Conservation (phyloP, 2,113 vertebrate genomes). For the Noturus placidus region DNA sequence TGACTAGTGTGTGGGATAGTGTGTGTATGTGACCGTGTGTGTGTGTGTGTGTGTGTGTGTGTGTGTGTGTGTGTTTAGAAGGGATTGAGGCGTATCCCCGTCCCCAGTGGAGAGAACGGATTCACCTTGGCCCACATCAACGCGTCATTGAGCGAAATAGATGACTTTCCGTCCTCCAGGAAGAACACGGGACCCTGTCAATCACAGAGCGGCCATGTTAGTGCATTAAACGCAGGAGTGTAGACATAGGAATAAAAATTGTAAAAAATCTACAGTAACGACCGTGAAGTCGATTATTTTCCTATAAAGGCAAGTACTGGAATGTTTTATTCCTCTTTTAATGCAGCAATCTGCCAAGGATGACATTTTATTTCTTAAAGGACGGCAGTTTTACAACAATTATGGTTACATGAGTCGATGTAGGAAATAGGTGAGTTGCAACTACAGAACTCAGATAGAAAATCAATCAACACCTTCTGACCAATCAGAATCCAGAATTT, state of each 20-base stretch:
- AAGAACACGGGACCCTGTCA: conserved; percentile 89
- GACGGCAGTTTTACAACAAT: neutral
- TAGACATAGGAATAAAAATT: neutral
- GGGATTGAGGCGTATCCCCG: conserved; percentile 92
- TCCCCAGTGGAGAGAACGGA: conserved; percentile 94
- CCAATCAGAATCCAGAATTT: conserved; percentile 18
- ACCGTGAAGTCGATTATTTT: neutral
- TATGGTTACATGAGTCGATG: neutral
- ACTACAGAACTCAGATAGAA: neutral
- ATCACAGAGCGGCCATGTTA: conserved; percentile 20
- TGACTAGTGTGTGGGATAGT: neutral
- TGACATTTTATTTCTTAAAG: neutral
- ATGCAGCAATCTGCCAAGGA: neutral
- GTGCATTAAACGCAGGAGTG: neutral
- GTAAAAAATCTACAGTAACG: too few species aligned
- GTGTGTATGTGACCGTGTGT: conserved; percentile 43
- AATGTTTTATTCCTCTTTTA: neutral
- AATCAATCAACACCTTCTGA: neutral
- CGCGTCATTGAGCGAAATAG: conserved; percentile 91
- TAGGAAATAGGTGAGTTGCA: neutral
- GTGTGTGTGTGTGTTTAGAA: conserved; percentile 74
- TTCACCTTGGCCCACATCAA: conserved; percentile 99
- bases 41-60: conserved; percentile 38
- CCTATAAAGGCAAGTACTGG: neutral
- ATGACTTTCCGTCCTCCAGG: conserved; percentile 93